These are phyloP conservation scores for Strix occidentalis DNA, from an alignment of 2,797 vertebrate genomes.

Conservation along the genomic window DNA sequence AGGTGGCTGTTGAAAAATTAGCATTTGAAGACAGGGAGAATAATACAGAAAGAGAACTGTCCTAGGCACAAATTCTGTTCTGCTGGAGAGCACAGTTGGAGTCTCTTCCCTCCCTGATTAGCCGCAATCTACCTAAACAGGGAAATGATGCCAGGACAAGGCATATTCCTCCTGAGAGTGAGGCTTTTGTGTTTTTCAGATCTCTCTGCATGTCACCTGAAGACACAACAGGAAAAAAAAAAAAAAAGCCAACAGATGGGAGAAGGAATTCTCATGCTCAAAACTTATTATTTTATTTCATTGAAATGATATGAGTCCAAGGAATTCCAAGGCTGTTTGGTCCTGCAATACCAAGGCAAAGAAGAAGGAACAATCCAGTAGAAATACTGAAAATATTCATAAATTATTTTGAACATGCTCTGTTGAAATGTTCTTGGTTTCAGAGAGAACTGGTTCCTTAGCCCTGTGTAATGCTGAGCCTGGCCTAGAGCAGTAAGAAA, in stretches of 20 bases:
- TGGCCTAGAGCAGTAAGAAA: neutral
- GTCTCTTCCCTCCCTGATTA: slow-evolving; percentile 1
- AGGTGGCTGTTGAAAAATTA: slow-evolving; percentile 31
- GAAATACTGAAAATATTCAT: neutral
- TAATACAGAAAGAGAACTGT: slow-evolving; percentile 16
- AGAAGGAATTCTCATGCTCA: neutral
- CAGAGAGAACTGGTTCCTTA: neutral
- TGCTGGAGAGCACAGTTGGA: slow-evolving; percentile 2
- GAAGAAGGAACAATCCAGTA: neutral
- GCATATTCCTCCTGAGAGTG: neutral
- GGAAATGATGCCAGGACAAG: neutral
- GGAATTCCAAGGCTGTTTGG: neutral
- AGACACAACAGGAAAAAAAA: neutral
- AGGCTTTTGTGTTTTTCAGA: neutral
- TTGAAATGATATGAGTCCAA: neutral
- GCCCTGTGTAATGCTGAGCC: neutral
- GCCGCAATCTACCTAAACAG: neutral
- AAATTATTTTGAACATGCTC: neutral
- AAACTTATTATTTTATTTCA: neutral
- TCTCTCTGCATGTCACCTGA: neutral
- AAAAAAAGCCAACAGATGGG: neutral
- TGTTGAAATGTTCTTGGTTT: neutral
- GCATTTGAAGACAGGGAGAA: neutral
- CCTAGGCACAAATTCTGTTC: slow-evolving; percentile 19
- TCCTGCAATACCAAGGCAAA: neutral